Evolutionary conservation across 2,113 vertebrate genomes (phyloP).

Genomic region (Ochotona princeps): DNA sequence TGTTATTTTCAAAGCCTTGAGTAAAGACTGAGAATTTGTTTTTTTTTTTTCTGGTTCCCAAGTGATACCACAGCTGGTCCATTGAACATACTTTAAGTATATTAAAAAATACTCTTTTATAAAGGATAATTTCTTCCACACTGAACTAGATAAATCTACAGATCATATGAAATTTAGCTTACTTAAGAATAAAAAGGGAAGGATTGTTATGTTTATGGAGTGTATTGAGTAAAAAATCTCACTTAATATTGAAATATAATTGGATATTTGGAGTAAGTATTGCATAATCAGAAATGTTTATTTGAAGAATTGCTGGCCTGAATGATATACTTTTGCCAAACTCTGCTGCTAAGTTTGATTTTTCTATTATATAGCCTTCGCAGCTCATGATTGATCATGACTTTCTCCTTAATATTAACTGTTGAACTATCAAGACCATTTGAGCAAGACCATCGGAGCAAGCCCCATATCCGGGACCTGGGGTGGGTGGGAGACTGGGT

Average conservation of each 20-base stretch:
- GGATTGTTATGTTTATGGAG: neutral
- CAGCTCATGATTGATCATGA: neutral
- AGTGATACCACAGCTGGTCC: neutral
- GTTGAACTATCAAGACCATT: too few relatives aligned
- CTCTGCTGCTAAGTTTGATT: neutral
- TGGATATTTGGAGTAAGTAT: neutral
- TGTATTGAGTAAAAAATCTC: neutral
- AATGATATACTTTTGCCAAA: neutral
- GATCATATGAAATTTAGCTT: constrained; percentile 23
- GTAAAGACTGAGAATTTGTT: neutral
- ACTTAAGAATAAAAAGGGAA: neutral
- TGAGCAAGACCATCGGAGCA: too few relatives aligned
- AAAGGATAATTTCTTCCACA: neutral
- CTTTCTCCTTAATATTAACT: neutral
- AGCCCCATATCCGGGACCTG: too few relatives aligned
- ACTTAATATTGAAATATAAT: constrained; percentile 42
- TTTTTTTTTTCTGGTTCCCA: neutral
- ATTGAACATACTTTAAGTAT: neutral
- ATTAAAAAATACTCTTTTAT: neutral
- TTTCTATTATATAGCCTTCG: neutral
- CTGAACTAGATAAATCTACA: neutral
- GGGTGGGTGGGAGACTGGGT: too few relatives aligned
- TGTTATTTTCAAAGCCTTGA: neutral
- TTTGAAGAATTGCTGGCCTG: constrained; percentile 8
- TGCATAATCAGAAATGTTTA: constrained; percentile 28